phyloP scores from a whole-genome alignment of 1,140 invertebrate genomes.

The Apis cerana region DNA sequence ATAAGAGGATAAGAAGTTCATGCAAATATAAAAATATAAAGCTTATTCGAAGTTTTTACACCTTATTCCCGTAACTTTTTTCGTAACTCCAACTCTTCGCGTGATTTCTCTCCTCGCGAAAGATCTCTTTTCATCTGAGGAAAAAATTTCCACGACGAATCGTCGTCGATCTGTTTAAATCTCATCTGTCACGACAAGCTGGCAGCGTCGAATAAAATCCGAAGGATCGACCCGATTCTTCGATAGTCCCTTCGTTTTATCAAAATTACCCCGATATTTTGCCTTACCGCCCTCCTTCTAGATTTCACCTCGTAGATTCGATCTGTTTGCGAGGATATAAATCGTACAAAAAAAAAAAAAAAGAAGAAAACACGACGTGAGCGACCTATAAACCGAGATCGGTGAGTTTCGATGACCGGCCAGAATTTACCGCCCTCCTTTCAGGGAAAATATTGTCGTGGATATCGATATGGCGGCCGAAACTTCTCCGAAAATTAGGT shows the following conservation, averaged over 20 bases:
- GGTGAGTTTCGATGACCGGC: background rate
- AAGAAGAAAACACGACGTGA: too few species aligned
- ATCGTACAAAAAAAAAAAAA: conserved; percentile 33
- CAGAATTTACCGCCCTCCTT: background rate
- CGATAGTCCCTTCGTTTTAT: conserved; percentile 42
- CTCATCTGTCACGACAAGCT: conserved; percentile 3
- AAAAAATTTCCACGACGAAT: background rate
- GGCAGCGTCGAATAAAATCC: conserved; percentile 17
- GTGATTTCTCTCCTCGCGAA: background rate
- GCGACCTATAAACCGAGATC: conserved; percentile 57
- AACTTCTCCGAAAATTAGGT: background rate
- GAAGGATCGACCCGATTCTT: background rate
- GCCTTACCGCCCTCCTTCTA: background rate
- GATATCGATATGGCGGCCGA: background rate
- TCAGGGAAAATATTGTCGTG: conserved; percentile 19
- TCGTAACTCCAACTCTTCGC: background rate
- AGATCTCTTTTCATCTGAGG: background rate
- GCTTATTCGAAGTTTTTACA: too few species aligned
- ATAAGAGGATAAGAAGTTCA: too few species aligned
- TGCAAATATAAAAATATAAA: background rate
- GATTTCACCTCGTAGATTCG: background rate
- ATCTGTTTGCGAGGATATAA: background rate
- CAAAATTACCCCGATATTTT: background rate
- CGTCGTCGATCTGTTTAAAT: background rate
- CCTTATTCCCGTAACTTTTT: background rate